Conservation (phyloP, 2,113 vertebrate genomes). For the Percopsis transmontana region DNA sequence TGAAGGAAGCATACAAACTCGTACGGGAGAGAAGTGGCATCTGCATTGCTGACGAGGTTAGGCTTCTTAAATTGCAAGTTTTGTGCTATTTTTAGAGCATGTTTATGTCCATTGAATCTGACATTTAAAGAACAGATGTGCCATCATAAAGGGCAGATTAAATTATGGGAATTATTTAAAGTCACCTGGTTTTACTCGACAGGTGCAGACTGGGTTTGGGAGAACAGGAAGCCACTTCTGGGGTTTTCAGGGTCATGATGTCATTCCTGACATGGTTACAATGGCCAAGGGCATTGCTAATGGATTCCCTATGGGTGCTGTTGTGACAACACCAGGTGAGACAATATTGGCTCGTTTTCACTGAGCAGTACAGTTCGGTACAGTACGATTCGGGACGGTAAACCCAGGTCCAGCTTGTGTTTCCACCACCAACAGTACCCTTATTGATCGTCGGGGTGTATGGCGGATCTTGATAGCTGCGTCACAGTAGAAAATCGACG, state of each 20-base stretch:
- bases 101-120: neutral
- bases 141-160: neutral
- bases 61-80: slow-evolving; percentile 26
- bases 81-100: neutral
- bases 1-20: slow-evolving; percentile 85
- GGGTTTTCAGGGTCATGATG: slow-evolving; percentile 89
- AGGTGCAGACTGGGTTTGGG: slow-evolving; percentile 97
- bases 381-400: too few relatives aligned
- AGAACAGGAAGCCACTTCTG: slow-evolving; percentile 91
- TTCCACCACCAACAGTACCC: too few relatives aligned
- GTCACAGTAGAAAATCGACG: too few relatives aligned
- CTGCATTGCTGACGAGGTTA: slow-evolving; percentile 92
- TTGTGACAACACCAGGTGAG: slow-evolving; percentile 89
- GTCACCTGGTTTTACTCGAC: slow-evolving; percentile 17
- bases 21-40: slow-evolving; percentile 86
- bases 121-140: neutral
- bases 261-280: slow-evolving; percentile 92
- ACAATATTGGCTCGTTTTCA: too few relatives aligned
- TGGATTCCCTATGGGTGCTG: slow-evolving; percentile 95
- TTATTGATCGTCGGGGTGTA: too few relatives aligned
- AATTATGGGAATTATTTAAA: neutral
- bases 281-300: slow-evolving; percentile 96
- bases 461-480: too few relatives aligned
- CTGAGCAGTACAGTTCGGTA: too few relatives aligned
- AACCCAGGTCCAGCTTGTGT: too few relatives aligned